Conservation (phyloP, 2,113 vertebrate genomes). For the Tauraco erythrolophus region DNA sequence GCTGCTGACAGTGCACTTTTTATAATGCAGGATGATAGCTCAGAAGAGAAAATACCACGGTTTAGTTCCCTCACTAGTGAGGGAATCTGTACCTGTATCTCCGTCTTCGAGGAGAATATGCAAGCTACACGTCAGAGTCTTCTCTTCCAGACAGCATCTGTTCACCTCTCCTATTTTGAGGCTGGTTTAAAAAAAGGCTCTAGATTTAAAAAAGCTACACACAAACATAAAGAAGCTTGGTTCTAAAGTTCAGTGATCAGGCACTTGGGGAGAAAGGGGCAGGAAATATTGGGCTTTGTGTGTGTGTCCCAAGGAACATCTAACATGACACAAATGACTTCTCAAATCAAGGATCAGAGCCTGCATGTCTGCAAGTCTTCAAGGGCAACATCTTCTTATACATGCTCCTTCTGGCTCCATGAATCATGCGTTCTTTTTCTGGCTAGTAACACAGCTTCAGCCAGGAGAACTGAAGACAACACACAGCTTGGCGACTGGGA, state of each 20-base stretch:
- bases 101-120: neutral
- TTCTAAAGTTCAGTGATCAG: neutral
- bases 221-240: neutral
- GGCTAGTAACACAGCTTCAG: slow-evolving; percentile 10
- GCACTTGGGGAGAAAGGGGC: neutral
- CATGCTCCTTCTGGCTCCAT: neutral
- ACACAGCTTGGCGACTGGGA: neutral
- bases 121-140: neutral
- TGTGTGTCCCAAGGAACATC: neutral
- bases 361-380: neutral
- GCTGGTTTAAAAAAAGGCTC: neutral
- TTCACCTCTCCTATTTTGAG: neutral
- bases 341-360: neutral
- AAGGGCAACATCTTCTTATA: neutral
- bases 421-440: neutral
- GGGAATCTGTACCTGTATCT: neutral
- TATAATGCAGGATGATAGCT: neutral
- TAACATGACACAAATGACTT: neutral
- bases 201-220: neutral
- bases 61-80: neutral
- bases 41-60: neutral
- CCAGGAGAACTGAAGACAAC: slow-evolving; percentile 20
- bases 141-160: neutral
- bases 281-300: neutral
- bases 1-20: neutral